Base-by-base conservation (phyloP, 2,797 vertebrate genomes). In the Borostomias antarcticus region DNA sequence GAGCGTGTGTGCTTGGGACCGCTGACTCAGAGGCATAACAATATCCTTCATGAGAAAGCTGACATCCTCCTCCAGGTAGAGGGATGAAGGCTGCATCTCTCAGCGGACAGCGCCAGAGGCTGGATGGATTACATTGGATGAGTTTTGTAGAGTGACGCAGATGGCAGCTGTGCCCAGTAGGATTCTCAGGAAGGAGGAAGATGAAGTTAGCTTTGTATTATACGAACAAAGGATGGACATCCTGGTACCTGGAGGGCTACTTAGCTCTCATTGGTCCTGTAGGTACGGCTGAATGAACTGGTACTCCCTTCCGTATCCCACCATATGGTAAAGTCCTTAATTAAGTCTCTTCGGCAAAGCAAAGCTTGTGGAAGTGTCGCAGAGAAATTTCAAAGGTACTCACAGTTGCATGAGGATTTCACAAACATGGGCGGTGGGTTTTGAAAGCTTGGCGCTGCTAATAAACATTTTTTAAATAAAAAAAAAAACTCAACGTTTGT, bases 31-130 rank as follows among this genome's bases (percentile, higher is more conserved):
- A 58, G 54, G 60, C 11, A 40, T 43, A 59, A 30, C 60, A 58
- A 29, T 37, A 33, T 19, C 26, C 48, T 63, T 60, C 67, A 73
- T 73, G 53, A 68, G 13, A 68, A 59, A 23, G 53, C 29, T 59
- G 53, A 63, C 54, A 29, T 64, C 53, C 28, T 29, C 48, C 30
- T 30, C 54, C 45, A 58, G 66, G 52, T 61, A 35, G 29, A 66
- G 61, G 58, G 61, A 64, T 37, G 30, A 59, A 64, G 45, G 61
- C 43, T 4, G 32, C 45, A 33, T 23, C 57, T 63, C 45, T 9
- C n/a, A 25, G 58, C 30, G 58, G 48, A 50, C 9, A 37, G 11
- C 25, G 57, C 26, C 23, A 21, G 37, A 51, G 11, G 4, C 13
- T 45, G 40, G 40, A 45, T 45, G 40, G 17, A 13, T 8, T 8